Evolutionary conservation across 2,113 vertebrate species (phyloP).

Genomic region (Chaenocephalus aceratus): DNA sequence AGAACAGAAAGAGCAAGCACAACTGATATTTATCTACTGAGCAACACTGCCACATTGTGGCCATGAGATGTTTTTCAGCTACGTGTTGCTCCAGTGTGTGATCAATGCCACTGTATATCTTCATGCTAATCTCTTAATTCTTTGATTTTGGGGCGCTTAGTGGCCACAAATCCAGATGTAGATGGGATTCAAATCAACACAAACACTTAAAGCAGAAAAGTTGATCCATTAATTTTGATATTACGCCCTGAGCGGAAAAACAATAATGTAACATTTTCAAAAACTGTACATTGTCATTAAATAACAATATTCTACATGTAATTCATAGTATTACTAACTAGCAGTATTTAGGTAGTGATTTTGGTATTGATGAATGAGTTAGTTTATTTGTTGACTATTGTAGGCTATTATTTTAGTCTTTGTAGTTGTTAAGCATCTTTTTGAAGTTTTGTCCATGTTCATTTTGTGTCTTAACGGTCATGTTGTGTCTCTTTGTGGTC

Average conservation of each 20-base stretch:
- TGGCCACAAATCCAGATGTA: neutral
- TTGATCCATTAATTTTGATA: too few relatives aligned
- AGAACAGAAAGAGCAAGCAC: conserved; percentile 2
- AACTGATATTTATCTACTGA: conserved; percentile 18
- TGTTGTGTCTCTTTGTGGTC: too few relatives aligned
- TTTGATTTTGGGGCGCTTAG: neutral
- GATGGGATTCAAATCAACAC: neutral
- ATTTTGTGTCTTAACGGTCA: too few relatives aligned
- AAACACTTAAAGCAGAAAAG: neutral
- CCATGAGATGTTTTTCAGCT: neutral
- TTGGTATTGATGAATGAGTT: neutral
- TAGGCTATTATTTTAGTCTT: neutral
- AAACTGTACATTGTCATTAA: neutral
- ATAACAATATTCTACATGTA: neutral
- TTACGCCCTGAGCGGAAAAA: too few relatives aligned
- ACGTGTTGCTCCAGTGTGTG: neutral
- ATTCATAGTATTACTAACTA: neutral
- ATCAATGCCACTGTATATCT: neutral
- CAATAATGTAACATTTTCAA: neutral
- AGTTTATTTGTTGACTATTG: neutral
- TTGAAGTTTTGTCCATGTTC: too few relatives aligned
- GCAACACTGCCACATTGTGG: conserved; percentile 78
- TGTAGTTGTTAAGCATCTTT: too few relatives aligned
- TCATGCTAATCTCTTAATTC: neutral
- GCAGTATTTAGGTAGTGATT: neutral